Evolutionary conservation across 2,888 invertebrate genomes (phyloP), one percentile per base, ranked within the genome.

Genomic region (Conus canariensis): DNA sequence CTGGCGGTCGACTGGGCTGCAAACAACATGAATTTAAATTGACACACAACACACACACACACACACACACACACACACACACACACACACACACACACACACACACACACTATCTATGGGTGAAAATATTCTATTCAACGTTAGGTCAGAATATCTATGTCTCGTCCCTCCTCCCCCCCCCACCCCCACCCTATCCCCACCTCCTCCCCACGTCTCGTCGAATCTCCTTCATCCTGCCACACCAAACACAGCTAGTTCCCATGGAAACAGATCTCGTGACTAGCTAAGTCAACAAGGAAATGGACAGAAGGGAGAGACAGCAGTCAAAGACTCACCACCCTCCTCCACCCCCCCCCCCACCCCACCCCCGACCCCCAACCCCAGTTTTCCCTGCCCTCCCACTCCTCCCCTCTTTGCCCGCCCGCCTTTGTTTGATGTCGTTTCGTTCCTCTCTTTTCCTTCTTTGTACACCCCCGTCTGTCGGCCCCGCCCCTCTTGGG

Each of bases 261-360:
- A 80, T 80, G 77, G 77, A 30, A 80, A 80, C 77, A 4, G 77
- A 25, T 80, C 10, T 30, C 30, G 30, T 80, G 77, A 30, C 77
- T 80, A 14, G 77, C 77, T 80, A 80, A 80, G 77, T 80, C 77
- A 80, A 80, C 77, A 80, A 80, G 77, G 77, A 80, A 80, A 80
- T 80, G 30, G 22, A 58, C 19, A 58, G 56, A 22, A 22, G 82
- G 45, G 80, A 80, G 80, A 80, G 80, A 80, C 30, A 80, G 80
- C 4, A 45, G 77, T 30, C 25, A 30, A 10, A 30, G 77, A 77
- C 16, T 64, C 12, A 19, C 70, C 70, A 8, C 77, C 1, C 4
- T 6, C 14, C 12, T 10, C 10, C 1, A 30, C 77, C 77, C 16
- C n/a, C 0, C 25, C 10, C 74, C 77, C 77, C 30, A 30, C 30